Percentiles rank a stretch among this genome's conserved stretches.
phyloP scores from a whole-genome alignment of 2,888 invertebrate genomes.

The Hylaea fasciaria region DNA sequence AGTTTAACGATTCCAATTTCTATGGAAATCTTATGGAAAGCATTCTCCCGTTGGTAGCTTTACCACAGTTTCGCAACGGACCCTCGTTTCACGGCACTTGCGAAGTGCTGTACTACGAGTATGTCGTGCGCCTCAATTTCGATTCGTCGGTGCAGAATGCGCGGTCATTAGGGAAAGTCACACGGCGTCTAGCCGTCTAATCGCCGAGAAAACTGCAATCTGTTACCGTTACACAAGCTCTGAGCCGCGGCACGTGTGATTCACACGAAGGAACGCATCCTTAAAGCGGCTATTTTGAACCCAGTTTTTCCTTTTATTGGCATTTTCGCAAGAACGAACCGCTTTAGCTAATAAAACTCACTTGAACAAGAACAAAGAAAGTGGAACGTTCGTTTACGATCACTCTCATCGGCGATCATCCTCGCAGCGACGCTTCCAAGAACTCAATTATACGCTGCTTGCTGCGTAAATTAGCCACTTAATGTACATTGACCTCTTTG shows the following conservation, averaged over 20 bases:
- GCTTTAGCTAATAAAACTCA: slow-evolving; percentile 27
- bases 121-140: slow-evolving; percentile 21
- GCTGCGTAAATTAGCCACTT: slow-evolving; percentile 25
- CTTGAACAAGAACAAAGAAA: slow-evolving; percentile 35
- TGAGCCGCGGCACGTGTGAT: background rate
- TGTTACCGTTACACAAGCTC: slow-evolving; percentile 2
- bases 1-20: background rate
- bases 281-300: slow-evolving; percentile 8
- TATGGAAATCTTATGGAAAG: background rate
- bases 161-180: slow-evolving; percentile 27
- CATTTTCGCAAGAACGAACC: slow-evolving; percentile 16
- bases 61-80: slow-evolving; percentile 24
- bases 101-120: slow-evolving; percentile 5
- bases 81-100: slow-evolving; percentile 18
- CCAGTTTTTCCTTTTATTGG: slow-evolving; percentile 3
- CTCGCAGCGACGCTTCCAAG: slow-evolving; percentile 29
- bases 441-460: slow-evolving; percentile 30
- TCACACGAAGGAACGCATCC: background rate
- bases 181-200: slow-evolving; percentile 7
- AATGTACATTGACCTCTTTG: slow-evolving; percentile 21
- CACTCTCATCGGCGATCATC: slow-evolving; percentile 14
- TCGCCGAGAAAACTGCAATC: slow-evolving; percentile 17
- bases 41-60: slow-evolving; percentile 18
- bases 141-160: slow-evolving; percentile 13
- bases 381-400: slow-evolving; percentile 29